Conservation (phyloP, 2,888 invertebrate species). For the Pinctada fucata region DNA sequence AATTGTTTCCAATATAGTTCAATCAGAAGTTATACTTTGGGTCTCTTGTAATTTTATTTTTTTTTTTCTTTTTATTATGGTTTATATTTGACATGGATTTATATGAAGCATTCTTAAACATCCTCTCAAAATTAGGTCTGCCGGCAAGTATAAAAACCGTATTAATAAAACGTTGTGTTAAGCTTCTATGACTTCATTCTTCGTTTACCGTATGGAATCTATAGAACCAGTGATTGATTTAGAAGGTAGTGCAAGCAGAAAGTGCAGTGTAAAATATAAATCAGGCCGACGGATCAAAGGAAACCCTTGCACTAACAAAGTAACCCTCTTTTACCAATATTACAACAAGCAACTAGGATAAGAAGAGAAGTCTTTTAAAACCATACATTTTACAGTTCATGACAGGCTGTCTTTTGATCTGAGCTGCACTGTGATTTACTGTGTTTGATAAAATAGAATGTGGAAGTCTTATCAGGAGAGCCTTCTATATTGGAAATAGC, state of each 20-base stretch:
- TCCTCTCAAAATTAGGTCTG: too few relatives aligned
- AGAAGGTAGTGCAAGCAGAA: background rate
- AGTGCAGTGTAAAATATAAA: background rate
- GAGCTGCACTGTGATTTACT: conserved; percentile 38
- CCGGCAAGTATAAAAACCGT: too few relatives aligned
- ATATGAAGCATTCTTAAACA: too few relatives aligned
- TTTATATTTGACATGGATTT: too few relatives aligned
- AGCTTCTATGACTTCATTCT: too few relatives aligned
- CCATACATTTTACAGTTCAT: conserved; percentile 40
- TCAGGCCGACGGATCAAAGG: background rate
- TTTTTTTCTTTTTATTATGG: too few relatives aligned
- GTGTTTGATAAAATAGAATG: conserved; percentile 35
- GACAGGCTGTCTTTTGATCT: conserved; percentile 41
- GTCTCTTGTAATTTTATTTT: too few relatives aligned
- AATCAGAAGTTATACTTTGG: too few relatives aligned
- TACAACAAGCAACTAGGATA: conserved; percentile 12
- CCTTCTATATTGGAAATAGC: conserved; percentile 32
- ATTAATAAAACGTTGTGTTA: too few relatives aligned
- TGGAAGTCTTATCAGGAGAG: conserved; percentile 30
- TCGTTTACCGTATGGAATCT: too few relatives aligned
- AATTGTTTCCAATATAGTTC: too few relatives aligned
- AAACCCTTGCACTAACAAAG: background rate
- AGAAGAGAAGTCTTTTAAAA: conserved; percentile 39
- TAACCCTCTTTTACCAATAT: background rate
- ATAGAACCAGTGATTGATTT: background rate